Evolutionary conservation across 1,140 invertebrate species (phyloP).

Genomic region (Bilobella aurantiaca): DNA sequence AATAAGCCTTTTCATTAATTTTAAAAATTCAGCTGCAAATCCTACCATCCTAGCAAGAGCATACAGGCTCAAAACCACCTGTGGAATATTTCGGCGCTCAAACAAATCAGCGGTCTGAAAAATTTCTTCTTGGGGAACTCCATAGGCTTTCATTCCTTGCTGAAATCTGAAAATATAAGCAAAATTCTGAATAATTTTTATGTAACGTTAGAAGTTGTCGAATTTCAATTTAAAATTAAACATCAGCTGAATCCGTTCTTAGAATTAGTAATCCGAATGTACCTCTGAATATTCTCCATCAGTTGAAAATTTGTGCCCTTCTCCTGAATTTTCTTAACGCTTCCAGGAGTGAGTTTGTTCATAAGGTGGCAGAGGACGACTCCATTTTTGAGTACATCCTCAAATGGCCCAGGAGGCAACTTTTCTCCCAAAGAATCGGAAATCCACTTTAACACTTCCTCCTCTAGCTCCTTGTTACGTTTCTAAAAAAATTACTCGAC

Average conservation of each 20-base stretch:
- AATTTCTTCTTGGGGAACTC: constrained; percentile 85
- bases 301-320: constrained; percentile 94
- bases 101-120: constrained; percentile 98
- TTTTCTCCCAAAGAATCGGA: constrained; percentile 72
- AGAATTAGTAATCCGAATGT: constrained; percentile 10
- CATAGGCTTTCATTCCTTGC: constrained; percentile 82
- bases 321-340: constrained; percentile 89
- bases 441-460: constrained; percentile 84
- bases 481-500: constrained; percentile 35
- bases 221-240: not conserved
- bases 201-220: no score
- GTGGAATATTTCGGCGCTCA: constrained; percentile 88
- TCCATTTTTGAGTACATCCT: constrained; percentile 86
- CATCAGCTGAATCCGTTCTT: not conserved
- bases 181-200: no score
- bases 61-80: constrained; percentile 84
- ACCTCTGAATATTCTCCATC: constrained; percentile 95
- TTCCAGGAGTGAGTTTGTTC: constrained; percentile 88
- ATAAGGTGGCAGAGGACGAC: constrained; percentile 85
- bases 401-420: constrained; percentile 68
- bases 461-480: constrained; percentile 82
- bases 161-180: constrained; percentile 60
- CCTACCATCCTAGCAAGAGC: constrained; percentile 80
- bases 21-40: not conserved
- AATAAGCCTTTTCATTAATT: no score